Conservation (phyloP, 2,888 invertebrate species). For the Ophonus ardosiacus region DNA sequence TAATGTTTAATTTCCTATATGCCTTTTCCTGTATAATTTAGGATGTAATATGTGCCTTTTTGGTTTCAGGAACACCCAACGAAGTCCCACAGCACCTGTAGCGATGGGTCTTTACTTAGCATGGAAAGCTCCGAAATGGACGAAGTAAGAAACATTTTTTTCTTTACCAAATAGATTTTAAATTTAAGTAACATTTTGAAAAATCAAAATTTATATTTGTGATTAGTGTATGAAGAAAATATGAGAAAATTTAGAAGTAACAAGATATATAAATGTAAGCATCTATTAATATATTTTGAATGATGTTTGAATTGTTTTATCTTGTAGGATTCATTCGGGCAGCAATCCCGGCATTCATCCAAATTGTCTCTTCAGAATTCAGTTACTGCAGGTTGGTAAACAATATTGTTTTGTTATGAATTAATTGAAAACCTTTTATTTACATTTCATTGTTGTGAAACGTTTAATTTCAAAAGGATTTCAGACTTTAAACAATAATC, state of each 20-base stretch:
- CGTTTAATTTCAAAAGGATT: no score
- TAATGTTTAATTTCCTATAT: no score
- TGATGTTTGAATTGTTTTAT: background rate
- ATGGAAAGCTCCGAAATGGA: conserved; percentile 89
- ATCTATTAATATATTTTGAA: no score
- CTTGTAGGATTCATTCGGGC: conserved; percentile 74
- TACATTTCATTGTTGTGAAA: no score
- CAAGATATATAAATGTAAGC: no score
- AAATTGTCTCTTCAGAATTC: conserved; percentile 66
- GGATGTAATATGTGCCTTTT: conserved; percentile 27
- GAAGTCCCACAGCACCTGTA: conserved; percentile 79
- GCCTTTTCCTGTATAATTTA: background rate
- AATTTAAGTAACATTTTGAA: background rate
- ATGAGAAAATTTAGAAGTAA: conserved; percentile 4
- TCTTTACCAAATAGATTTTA: background rate
- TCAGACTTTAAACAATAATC: no score
- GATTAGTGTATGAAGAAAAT: conserved; percentile 33
- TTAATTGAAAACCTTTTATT: background rate
- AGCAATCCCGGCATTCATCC: conserved; percentile 74
- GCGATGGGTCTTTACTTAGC: conserved; percentile 88
- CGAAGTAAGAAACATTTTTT: conserved; percentile 75
- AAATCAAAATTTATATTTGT: background rate
- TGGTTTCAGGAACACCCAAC: conserved; percentile 75
- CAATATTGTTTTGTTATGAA: background rate
- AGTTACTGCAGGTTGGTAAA: conserved; percentile 17